Evolutionary conservation across 30 jellyfish, hydroid and myxozoan genomes (phyloP), one percentile per base, ranked within the genome.

Genomic region (Chrysaora quinquecirrha): DNA sequence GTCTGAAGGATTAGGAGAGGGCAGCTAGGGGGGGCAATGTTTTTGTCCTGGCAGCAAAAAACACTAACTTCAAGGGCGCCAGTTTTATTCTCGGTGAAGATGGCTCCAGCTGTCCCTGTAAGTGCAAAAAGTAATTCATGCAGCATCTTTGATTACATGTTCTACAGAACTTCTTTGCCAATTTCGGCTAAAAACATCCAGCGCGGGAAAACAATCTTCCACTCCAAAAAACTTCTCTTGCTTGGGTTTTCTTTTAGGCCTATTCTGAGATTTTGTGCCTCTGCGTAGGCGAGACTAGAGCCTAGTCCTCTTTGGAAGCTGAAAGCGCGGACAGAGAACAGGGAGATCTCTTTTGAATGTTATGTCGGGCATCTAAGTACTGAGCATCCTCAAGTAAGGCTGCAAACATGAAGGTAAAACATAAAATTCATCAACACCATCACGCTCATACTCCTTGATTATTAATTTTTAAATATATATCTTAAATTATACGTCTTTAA

Each of bases 41-140:
- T 25, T 16, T 43, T 43, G 72, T 60, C n/a, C 79, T 10, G 79
- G 7, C 14, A 10, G 14, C 16, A 11, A 43, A 10, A 32, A 20
- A 2, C 19, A 35, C 86, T 73, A 7, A 73, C 86, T 69, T 73
- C 78, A 10, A 73, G 76, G 16, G 52, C 77, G 9, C 77, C 77
- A 14, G 46, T 48, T 28, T 73, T 43, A 30, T 81, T 79, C 12
- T 63, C 95, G 46, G 56, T 85, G 71, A 91, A 91, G 19, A 91
- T 80, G n/a, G 95, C 95, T 28, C 98, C 98, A 50, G 96, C 89
- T 1, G 85, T 74, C 1, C 98, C 98, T 10, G 98, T 85, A 3
- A 91, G 81, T 48, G 98, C 96, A 33, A 91, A 71, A 19, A 91
- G 88, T 48, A 91, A 49, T 71, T 91, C 98, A 67, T 91, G 98